Percentiles rank a stretch among this genome's conserved stretches.
phyloP scores from a whole-genome alignment of 2,797 vertebrate species.

The Emys orbicularis region DNA sequence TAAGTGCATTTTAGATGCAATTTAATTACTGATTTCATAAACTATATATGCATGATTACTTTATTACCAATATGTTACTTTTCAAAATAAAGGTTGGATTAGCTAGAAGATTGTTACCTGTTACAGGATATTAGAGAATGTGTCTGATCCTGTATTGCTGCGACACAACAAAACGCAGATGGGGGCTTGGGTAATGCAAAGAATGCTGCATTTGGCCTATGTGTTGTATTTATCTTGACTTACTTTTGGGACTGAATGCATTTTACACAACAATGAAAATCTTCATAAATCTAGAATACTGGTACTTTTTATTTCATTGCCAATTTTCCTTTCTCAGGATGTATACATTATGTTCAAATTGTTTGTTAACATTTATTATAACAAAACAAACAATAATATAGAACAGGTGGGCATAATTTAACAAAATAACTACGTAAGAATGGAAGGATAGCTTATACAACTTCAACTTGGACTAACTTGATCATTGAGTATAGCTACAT shows the following conservation, averaged over 20 bases:
- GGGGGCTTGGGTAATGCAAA: not conserved
- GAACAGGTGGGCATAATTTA: not conserved
- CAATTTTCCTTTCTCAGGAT: not conserved
- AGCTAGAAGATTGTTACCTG: not conserved
- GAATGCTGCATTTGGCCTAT: not conserved
- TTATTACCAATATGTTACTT: slow-evolving; percentile 31
- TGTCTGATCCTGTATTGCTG: not conserved
- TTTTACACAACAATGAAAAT: not conserved
- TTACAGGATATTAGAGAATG: not conserved
- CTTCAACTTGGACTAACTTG: not conserved
- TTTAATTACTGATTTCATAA: slow-evolving; percentile 71
- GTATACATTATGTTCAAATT: not conserved
- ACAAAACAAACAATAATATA: not conserved
- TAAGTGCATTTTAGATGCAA: slow-evolving; percentile 73
- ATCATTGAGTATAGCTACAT: not conserved
- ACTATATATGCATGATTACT: slow-evolving; percentile 52
- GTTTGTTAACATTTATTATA: not conserved
- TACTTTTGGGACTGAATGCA: not conserved
- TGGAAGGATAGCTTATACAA: not conserved
- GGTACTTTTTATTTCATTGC: not conserved
- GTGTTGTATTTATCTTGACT: not conserved
- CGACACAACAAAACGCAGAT: not conserved
- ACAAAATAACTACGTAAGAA: not conserved
- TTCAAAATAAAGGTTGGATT: slow-evolving; percentile 19
- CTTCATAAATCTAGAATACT: not conserved